phyloP scores from a whole-genome alignment of 2,888 invertebrate genomes.

The Spodoptera exigua region DNA sequence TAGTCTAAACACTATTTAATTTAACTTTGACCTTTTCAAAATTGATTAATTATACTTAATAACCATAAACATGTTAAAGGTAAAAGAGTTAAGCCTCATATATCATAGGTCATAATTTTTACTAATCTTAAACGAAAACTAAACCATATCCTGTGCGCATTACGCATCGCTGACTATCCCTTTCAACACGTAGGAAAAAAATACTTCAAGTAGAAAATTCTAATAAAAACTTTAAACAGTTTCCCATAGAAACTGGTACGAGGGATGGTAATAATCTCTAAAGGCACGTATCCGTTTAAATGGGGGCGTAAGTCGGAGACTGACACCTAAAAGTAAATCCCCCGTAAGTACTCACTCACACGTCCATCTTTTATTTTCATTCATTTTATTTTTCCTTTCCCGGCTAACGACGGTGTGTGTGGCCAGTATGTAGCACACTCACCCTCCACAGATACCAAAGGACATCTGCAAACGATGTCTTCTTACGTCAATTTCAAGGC shows the following conservation, averaged over 20 bases:
- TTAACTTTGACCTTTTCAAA: too few species aligned
- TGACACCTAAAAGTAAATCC: conserved; percentile 65
- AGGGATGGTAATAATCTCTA: conserved; percentile 47
- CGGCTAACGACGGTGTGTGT: conserved; percentile 48
- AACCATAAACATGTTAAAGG: too few species aligned
- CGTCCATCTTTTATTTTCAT: conserved; percentile 70
- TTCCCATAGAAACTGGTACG: conserved; percentile 28
- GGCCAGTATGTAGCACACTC: conserved; percentile 35
- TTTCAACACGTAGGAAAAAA: too few species aligned
- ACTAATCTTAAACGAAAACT: too few species aligned
- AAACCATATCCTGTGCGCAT: too few species aligned
- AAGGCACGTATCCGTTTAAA: conserved; percentile 58
- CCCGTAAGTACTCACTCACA: conserved; percentile 65
- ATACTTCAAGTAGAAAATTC: conserved; percentile 5
- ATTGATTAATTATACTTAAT: too few species aligned
- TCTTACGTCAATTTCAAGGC: conserved; percentile 24
- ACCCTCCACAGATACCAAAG: conserved; percentile 21
- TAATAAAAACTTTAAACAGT: conserved; percentile 22
- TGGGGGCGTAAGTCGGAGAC: conserved; percentile 46
- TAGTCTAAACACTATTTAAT: too few species aligned
- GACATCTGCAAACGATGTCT: conserved; percentile 36
- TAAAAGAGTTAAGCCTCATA: too few species aligned
- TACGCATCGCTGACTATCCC: too few species aligned
- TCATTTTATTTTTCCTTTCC: conserved; percentile 68
- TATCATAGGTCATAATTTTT: too few species aligned